Conservation (phyloP, 2,888 invertebrate genomes). For the Cantharis flavilabris region DNA sequence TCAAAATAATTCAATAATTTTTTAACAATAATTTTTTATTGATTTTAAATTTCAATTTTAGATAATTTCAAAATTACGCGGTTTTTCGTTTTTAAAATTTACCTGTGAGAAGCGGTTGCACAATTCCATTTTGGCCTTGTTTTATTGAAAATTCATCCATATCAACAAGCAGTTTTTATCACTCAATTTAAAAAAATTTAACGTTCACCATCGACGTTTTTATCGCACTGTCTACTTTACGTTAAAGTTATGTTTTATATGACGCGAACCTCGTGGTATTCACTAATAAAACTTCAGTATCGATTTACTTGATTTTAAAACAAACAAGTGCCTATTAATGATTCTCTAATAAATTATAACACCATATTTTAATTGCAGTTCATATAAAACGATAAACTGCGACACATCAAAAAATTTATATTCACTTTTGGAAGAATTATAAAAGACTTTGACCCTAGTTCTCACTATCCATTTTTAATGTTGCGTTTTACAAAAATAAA, state of each 20-base stretch:
- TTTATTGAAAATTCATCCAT: not conserved
- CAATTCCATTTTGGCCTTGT: constrained; percentile 72
- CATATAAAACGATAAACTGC: not conserved
- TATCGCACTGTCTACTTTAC: constrained; percentile 1
- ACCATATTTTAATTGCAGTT: not conserved
- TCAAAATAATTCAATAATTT: not conserved
- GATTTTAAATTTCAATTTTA: not conserved
- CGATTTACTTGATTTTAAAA: constrained; percentile 6
- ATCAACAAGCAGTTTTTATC: not conserved
- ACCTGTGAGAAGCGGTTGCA: constrained; percentile 91
- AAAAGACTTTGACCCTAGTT: not conserved
- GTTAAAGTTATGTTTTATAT: constrained; percentile 20
- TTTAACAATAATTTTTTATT: not conserved
- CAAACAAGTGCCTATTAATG: not conserved
- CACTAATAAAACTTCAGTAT: constrained; percentile 12
- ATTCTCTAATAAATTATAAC: not conserved
- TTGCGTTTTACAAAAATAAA: not conserved
- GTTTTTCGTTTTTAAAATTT: constrained; percentile 42
- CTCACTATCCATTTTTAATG: not conserved
- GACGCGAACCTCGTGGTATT: constrained; percentile 9
- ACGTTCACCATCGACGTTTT: not conserved
- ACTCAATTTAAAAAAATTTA: not conserved
- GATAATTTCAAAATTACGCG: not conserved
- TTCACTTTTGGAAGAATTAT: not conserved
- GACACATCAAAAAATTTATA: not conserved